Evolutionary conservation across 2,888 invertebrate species (phyloP).

Genomic region (Eilema griseolum): DNA sequence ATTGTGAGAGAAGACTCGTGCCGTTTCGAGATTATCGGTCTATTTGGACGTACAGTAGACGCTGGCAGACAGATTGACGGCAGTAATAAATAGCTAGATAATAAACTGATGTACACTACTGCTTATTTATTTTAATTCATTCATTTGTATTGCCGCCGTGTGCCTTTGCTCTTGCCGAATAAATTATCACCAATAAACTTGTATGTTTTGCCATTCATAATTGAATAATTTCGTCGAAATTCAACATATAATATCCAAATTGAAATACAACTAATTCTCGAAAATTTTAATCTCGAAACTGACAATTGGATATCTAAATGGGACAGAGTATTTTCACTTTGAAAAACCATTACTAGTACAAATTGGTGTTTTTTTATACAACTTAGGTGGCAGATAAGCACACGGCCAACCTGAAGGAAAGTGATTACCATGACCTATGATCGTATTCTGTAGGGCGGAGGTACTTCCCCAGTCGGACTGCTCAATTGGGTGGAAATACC

Average conservation of each 20-base stretch:
- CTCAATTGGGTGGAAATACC: no score
- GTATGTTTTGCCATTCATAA: background rate
- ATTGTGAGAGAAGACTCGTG: background rate
- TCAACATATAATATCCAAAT: background rate
- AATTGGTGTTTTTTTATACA: no score
- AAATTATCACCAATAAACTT: background rate
- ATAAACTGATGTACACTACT: constrained; percentile 15
- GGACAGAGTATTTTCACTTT: background rate
- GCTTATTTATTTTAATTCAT: constrained; percentile 22
- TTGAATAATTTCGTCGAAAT: background rate
- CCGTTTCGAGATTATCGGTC: background rate
- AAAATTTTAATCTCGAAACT: no score
- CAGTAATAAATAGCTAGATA: constrained; percentile 7
- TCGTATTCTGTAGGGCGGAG: no score
- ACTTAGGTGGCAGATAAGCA: no score
- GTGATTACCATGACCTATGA: no score
- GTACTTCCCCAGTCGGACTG: no score
- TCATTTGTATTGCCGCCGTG: constrained; percentile 9
- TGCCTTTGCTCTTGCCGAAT: background rate
- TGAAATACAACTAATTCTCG: no score
- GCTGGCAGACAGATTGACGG: constrained; percentile 7
- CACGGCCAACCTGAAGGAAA: no score
- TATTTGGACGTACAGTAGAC: background rate
- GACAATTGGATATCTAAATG: no score
- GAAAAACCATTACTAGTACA: background rate